phyloP scores from a whole-genome alignment of 2,113 vertebrate species.

The Apus apus region DNA sequence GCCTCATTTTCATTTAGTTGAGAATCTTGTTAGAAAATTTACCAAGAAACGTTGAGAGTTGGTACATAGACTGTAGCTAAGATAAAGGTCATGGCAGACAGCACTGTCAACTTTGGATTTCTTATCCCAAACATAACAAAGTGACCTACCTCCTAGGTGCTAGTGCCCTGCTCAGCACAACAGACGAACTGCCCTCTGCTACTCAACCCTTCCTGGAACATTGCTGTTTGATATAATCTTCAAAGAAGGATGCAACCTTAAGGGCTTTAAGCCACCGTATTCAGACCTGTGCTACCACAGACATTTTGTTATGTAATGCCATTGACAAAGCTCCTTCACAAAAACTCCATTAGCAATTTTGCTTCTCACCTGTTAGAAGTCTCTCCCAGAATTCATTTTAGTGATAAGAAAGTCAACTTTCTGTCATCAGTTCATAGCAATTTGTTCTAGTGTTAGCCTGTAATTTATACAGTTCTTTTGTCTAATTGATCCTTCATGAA shows the following conservation, averaged over 20 bases:
- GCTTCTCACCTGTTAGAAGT: background rate
- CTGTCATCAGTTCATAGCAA: no score
- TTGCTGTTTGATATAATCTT: background rate
- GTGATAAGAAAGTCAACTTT: no score
- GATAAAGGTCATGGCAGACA: background rate
- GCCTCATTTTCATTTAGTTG: background rate
- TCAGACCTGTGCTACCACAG: background rate
- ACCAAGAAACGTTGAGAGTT: background rate
- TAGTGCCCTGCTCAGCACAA: background rate
- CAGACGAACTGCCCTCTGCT: background rate
- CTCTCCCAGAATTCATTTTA: background rate
- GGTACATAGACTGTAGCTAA: background rate
- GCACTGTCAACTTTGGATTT: background rate
- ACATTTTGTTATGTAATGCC: background rate
- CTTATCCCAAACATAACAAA: background rate
- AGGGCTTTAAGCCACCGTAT: background rate
- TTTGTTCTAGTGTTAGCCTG: no score
- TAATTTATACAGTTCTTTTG: background rate
- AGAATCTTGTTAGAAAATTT: background rate
- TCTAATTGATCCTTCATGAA: background rate
- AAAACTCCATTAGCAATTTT: background rate
- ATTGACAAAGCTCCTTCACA: background rate
- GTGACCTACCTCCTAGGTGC: background rate
- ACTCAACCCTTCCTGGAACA: background rate
- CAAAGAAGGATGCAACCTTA: background rate